Conservation (phyloP, 2,888 invertebrate species). For the Elegia similella region DNA sequence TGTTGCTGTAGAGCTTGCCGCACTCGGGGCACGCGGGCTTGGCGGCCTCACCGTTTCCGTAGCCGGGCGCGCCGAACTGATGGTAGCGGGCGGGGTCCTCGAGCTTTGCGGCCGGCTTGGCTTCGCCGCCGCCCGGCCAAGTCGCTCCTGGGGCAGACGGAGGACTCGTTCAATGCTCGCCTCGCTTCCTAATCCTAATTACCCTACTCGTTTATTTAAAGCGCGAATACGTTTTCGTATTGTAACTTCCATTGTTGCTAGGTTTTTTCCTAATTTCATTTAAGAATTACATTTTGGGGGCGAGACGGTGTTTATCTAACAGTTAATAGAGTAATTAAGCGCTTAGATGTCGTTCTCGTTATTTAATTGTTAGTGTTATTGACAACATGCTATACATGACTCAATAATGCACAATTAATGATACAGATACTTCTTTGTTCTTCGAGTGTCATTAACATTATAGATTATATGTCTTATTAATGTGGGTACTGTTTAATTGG, state of each 20-base stretch:
- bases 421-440: conserved; percentile 46
- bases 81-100: conserved; percentile 36
- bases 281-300: conserved; percentile 30
- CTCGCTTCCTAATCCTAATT: conserved; percentile 22
- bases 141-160: conserved; percentile 77
- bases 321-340: conserved; percentile 46
- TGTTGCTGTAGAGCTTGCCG: conserved; percentile 86
- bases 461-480: conserved; percentile 39
- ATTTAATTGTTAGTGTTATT: conserved; percentile 69
- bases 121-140: conserved; percentile 59
- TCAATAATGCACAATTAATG: conserved; percentile 70
- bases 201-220: not conserved
- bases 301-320: conserved; percentile 39
- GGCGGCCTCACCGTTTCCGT: conserved; percentile 61
- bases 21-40: conserved; percentile 85
- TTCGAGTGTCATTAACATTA: conserved; percentile 41
- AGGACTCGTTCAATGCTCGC: conserved; percentile 65
- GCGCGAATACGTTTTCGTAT: conserved; percentile 9
- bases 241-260: conserved; percentile 41
- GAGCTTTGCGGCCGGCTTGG: conserved; percentile 37
- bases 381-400: conserved; percentile 59
- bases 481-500: conserved; percentile 46
- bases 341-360: conserved; percentile 57
- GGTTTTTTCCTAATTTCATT: conserved; percentile 26
- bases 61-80: conserved; percentile 40